Base-by-base conservation (phyloP, 2,888 invertebrate genomes). In the Tenodera sinensis region DNA sequence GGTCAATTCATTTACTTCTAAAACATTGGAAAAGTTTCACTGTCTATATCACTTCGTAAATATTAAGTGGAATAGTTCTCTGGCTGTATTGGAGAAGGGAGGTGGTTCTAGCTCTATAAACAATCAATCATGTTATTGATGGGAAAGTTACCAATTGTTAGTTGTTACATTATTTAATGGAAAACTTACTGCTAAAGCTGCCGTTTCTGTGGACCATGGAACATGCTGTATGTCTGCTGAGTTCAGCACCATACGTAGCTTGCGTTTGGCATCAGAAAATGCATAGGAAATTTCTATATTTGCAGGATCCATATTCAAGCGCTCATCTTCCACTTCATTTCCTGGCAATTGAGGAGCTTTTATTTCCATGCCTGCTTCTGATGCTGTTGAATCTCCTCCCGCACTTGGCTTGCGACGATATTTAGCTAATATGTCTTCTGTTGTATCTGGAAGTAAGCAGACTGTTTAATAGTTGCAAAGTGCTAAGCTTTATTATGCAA, bases 391-490 rank as follows among this genome's bases (percentile, higher is more conserved):
- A 71, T 90, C 93, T 90, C 93, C 93, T 85, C 93, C 93, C 4
- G 93, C 92, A 8, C 93, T 93, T 89, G 95, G 94, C 92, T 96
- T 96, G 91, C 96, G 95, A 6, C 98, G 95, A 94, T 99, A 99
- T 93, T 99, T 99, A 83, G 98, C 99, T 91, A 99, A 94, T 92
- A 99, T 99, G 92, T 99, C 98, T 92, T 99, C 98, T 0, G 97
- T 96, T 81, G 96, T 96, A 94, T 98, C 98, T 92, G 93, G 7
- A 89, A 83, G 30, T 15, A 28, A 87, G 42, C 12, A 42, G 1
- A 42, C 1, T 28, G 83, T 83, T 30, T 27, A 83, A 28, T n/a
- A 20, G 9, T 27, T 83, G n/a, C 15, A 42, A 30, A 86, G 12
- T 42, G 42, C 42, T 42, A 6, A 42, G 6, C 42, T 12, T 42